Evolutionary conservation across 2,888 invertebrate species (phyloP), one percentile per base, ranked within the genome.

Genomic region (Cantharis flavilabris): DNA sequence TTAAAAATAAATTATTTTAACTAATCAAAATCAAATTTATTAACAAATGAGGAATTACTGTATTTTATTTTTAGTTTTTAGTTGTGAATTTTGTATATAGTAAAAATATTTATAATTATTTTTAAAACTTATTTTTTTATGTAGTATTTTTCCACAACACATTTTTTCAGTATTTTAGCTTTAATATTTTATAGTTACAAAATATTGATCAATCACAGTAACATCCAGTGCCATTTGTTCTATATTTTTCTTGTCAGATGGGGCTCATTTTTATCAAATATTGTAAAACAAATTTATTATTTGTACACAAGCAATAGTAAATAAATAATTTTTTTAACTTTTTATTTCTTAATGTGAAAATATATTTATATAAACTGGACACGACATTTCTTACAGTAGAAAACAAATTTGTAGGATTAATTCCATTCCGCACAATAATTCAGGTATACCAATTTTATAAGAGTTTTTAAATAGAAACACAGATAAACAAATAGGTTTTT

Each of bases 31-130:
- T n/a, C n/a, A 49, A 49, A n/a, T 49, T 49, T n/a, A n/a, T n/a
- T 49, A n/a, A 49, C 49, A 13, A 65, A 18, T 0, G 23, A 65
- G 18, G 23, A 13, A 26, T 70, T 30, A 62, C 49, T 49, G 33
- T 14, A 49, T 49, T 49, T 49, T 49, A 49, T 49, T n/a, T 49
- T 49, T 49, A 49, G 49, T 49, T 70, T 33, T 75, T 78, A 75
- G 75, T 77, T 79, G 79, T 79, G 77, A 79, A 77, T 77, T 79
- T 77, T 79, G 79, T 79, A 79, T 73, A 79, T 79, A 79, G 75
- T 72, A 67, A 67, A 74, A 77, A 76, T 77, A 79, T 79, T 76
- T 79, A 79, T 77, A 79, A 73, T 77, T 79, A 76, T 79, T 79
- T 79, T 78, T 70, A 77, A 77, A 79, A 75, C 75, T 77, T 79